Percentiles rank a stretch among this genome's conserved stretches.
Evolutionary conservation across 2,797 vertebrate species (phyloP).

Genomic region (Typhlichthys subterraneus): DNA sequence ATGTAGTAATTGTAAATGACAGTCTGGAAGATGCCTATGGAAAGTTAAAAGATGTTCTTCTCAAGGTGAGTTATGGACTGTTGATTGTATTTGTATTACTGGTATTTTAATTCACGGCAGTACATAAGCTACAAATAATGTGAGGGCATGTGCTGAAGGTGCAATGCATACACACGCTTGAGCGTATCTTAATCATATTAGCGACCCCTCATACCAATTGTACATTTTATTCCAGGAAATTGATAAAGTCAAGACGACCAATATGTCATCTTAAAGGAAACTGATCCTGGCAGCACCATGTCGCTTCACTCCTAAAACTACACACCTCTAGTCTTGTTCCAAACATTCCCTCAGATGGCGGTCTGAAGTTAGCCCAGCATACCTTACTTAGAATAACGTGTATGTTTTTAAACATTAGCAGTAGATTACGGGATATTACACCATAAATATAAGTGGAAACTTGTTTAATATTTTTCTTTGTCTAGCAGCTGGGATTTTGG

Average conservation of each 20-base stretch:
- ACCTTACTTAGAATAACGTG: no score
- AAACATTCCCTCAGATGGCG: slow-evolving; percentile 68
- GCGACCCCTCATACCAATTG: background rate
- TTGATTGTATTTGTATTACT: no score
- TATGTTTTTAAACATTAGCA: slow-evolving; percentile 30
- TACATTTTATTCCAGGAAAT: slow-evolving; percentile 65
- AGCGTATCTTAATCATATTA: no score
- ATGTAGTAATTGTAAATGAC: slow-evolving; percentile 88
- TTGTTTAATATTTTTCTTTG: slow-evolving; percentile 19
- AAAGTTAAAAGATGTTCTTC: slow-evolving; percentile 78
- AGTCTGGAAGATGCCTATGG: slow-evolving; percentile 85
- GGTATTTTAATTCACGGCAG: no score
- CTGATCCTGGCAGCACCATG: slow-evolving; percentile 1
- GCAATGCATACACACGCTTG: no score
- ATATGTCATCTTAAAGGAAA: slow-evolving; percentile 49
- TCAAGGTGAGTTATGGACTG: slow-evolving; percentile 77
- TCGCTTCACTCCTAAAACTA: slow-evolving; percentile 49
- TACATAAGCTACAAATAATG: no score
- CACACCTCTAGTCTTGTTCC: slow-evolving; percentile 52
- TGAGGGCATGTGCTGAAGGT: no score
- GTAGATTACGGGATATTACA: slow-evolving; percentile 17
- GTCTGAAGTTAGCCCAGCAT: slow-evolving; percentile 1
- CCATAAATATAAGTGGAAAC: slow-evolving; percentile 26
- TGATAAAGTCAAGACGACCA: slow-evolving; percentile 60
- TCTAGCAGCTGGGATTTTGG: slow-evolving; percentile 14